Conservation (phyloP, 2,888 invertebrate genomes). For the Catocala fraxini region DNA sequence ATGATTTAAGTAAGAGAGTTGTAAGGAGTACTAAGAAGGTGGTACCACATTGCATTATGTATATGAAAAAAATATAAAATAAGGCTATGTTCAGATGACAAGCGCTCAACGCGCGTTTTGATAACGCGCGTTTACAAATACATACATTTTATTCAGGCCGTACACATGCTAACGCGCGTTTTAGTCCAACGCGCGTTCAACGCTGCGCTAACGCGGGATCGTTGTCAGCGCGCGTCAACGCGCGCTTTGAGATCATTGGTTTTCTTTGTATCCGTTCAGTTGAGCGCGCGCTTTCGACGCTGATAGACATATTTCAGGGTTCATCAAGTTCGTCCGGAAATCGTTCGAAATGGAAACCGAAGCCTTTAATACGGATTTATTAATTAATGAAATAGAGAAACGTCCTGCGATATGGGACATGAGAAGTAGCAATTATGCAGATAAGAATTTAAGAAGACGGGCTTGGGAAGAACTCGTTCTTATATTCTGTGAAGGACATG, state of each 20-base stretch:
- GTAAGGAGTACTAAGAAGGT: too few species aligned
- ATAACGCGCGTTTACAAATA: constrained; percentile 38
- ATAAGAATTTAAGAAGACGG: constrained; percentile 20
- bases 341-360: constrained; percentile 1
- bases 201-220: constrained; percentile 41
- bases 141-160: constrained; percentile 43
- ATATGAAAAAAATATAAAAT: too few species aligned
- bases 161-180: constrained; percentile 43
- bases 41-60: too few species aligned
- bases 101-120: constrained; percentile 8
- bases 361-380: too few species aligned
- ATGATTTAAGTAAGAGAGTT: too few species aligned
- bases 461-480: constrained; percentile 40
- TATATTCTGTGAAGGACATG: constrained; percentile 42
- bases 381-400: too few species aligned
- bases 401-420: too few species aligned
- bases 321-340: constrained; percentile 23
- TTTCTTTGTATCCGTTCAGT: constrained; percentile 12
- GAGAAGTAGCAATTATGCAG: too few species aligned
- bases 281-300: constrained; percentile 29
- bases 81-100: constrained; percentile 19
- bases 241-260: constrained; percentile 20
- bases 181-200: constrained; percentile 38
- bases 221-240: constrained; percentile 34
- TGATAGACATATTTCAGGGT: constrained; percentile 23